Conservation (phyloP, 2,113 vertebrate genomes). For the Salvelinus namaycush region DNA sequence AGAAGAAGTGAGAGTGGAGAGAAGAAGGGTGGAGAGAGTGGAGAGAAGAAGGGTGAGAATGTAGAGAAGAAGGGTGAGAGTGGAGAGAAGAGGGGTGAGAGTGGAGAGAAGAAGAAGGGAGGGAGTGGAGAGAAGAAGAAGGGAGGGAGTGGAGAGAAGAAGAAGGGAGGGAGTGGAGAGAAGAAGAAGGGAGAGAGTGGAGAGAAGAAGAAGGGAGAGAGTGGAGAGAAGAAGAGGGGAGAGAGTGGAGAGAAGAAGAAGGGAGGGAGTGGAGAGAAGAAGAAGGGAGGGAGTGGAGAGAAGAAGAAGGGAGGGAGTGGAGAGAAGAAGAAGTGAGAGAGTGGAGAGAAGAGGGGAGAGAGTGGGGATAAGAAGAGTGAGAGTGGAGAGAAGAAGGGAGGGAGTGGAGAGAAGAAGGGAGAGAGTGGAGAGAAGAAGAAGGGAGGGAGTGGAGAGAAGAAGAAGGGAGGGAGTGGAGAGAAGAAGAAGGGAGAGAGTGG, state of each 20-base stretch:
- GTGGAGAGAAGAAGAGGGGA: background rate
- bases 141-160: background rate
- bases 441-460: slow-evolving; percentile 48
- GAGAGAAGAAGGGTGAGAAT: too few species aligned
- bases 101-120: slow-evolving; percentile 31
- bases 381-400: slow-evolving; percentile 39
- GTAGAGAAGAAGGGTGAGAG: slow-evolving; percentile 19
- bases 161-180: background rate
- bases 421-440: slow-evolving; percentile 34
- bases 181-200: background rate
- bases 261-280: too few species aligned
- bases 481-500: too few species aligned
- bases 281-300: too few species aligned
- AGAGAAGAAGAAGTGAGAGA: too few species aligned
- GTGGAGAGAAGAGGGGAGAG: too few species aligned
- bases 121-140: slow-evolving; percentile 43
- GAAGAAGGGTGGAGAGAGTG: too few species aligned
- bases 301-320: too few species aligned
- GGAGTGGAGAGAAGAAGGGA: slow-evolving; percentile 37
- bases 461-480: too few species aligned
- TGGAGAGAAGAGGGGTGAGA: slow-evolving; percentile 42
- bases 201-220: background rate
- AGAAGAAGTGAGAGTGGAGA: background rate
- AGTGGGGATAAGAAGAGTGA: too few species aligned
- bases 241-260: background rate